These are phyloP conservation scores for Melanotus villosus DNA, from an alignment of 2,888 invertebrate genomes.

Conservation along the genomic window DNA sequence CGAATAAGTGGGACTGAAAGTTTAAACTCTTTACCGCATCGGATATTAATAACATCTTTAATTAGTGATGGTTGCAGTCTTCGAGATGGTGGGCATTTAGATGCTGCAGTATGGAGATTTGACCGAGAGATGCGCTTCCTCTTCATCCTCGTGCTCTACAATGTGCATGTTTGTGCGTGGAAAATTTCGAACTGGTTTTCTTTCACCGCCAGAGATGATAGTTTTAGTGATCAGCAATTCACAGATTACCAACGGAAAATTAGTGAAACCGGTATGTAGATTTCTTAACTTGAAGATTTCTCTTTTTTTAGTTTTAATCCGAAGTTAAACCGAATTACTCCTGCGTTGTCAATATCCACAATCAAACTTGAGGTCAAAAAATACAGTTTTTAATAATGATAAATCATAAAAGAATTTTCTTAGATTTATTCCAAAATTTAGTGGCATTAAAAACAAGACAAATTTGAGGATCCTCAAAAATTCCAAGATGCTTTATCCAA, in stretches of 20 bases:
- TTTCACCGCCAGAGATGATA: background rate
- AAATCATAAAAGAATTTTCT: no score
- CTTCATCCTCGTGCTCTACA: constrained; percentile 47
- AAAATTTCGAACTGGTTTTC: constrained; percentile 29
- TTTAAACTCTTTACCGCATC: constrained; percentile 4
- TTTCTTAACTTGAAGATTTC: background rate
- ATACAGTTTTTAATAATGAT: no score
- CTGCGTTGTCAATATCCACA: no score
- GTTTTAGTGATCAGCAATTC: background rate
- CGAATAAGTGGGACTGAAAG: constrained; percentile 38
- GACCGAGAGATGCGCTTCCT: constrained; percentile 53
- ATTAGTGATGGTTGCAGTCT: constrained; percentile 24
- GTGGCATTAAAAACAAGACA: no score
- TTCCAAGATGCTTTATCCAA: no score
- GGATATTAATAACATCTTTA: constrained; percentile 26
- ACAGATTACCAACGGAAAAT: constrained; percentile 4
- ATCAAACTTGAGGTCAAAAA: no score
- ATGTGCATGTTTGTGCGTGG: constrained; percentile 44
- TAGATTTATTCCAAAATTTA: no score
- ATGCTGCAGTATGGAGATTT: constrained; percentile 47
- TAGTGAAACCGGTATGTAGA: constrained; percentile 34
- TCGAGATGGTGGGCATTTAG: constrained; percentile 7
- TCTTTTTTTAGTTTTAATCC: background rate
- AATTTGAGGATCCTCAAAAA: no score
- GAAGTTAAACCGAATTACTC: no score